Base-by-base conservation (phyloP, 35 echinoderm and acorn worm species). In the Ptychodera flava region DNA sequence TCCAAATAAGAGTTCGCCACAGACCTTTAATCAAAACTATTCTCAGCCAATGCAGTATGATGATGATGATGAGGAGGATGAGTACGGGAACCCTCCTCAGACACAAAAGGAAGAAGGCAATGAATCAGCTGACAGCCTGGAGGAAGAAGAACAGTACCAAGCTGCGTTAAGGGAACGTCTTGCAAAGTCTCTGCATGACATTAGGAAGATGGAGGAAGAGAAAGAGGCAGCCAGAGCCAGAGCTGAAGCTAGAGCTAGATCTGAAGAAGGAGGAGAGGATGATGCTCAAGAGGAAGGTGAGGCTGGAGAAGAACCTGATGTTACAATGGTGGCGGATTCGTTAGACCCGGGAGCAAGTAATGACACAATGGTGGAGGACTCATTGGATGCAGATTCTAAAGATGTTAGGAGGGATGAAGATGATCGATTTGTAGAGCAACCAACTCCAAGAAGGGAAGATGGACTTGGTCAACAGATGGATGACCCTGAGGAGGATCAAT, bases 121-220 rank as follows among this genome's bases (percentile, higher is more conserved):
- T 16, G 77, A 84, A 45, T 92, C 96, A 31, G 79, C 83, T 0
- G 92, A 84, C 16, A 92, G 83, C 36, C 52, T 94, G 16, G 87
- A 89, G 27, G 93, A 88, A 75, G 96, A 99, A 80, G 81, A 82
- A 30, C 84, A 80, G 33, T 99, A 99, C 85, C 96, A 99, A 83
- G 83, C 88, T 76, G 96, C 94, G 33, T 76, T 99, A 31, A 94
- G 90, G 79, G 90, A 94, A 36, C 37, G 96, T 31, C 88, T 99
- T 27, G 80, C 85, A 75, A 79, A 80, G 34, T 99, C 96, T 27
- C 94, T 94, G 82, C 90, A 88, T 12, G 93, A 99, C 36, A 84
- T 99, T 38, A 90, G 96, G 15, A 92, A 94, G 76, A 86, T 83
- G 32, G 16, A 78, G 10, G 37, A 84, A 30, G 37, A 64, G 31